Percentiles rank a stretch among this genome's conserved stretches.
Conservation (phyloP, 2,888 invertebrate species). For the Cheilosia pagana region DNA sequence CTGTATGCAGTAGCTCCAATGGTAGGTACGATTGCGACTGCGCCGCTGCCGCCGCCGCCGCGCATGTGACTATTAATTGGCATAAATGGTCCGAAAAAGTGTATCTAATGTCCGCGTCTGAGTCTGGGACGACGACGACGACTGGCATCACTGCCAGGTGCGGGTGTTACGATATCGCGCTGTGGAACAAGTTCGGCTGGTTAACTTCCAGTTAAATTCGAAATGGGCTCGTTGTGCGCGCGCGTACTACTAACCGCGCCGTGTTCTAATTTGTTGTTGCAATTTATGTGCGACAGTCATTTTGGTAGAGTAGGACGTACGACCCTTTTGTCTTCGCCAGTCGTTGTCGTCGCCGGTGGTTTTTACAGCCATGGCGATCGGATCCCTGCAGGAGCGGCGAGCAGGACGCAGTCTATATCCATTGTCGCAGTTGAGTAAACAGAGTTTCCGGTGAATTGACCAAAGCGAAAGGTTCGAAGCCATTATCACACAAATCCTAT, state of each 20-base stretch:
- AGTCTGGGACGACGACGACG: constrained; percentile 16
- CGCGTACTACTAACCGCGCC: constrained; percentile 49
- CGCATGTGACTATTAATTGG: constrained; percentile 74
- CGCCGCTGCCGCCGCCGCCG: constrained; percentile 27
- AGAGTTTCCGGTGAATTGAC: constrained; percentile 67
- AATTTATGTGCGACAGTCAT: constrained; percentile 67
- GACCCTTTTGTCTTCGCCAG: constrained; percentile 67
- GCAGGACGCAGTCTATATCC: constrained; percentile 21
- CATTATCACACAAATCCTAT: constrained; percentile 73
- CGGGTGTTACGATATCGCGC: constrained; percentile 75
- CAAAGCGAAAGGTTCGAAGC: constrained; percentile 71
- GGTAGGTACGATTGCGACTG: constrained; percentile 20
- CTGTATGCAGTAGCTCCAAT: constrained; percentile 53
- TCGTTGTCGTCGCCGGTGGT: constrained; percentile 33
- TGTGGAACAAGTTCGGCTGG: constrained; percentile 72
- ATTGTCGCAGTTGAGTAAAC: constrained; percentile 74
- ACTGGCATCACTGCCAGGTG: constrained; percentile 73
- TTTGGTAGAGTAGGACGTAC: constrained; percentile 54
- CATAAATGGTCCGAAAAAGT: constrained; percentile 72
- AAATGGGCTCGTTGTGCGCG: constrained; percentile 37
- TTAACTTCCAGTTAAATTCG: constrained; percentile 52
- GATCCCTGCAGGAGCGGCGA: constrained; percentile 51
- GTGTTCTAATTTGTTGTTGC: constrained; percentile 75
- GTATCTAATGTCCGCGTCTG: constrained; percentile 67
- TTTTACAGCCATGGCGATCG: neutral